Base-by-base conservation (phyloP, 2,113 vertebrate genomes). In the Alosa alosa region DNA sequence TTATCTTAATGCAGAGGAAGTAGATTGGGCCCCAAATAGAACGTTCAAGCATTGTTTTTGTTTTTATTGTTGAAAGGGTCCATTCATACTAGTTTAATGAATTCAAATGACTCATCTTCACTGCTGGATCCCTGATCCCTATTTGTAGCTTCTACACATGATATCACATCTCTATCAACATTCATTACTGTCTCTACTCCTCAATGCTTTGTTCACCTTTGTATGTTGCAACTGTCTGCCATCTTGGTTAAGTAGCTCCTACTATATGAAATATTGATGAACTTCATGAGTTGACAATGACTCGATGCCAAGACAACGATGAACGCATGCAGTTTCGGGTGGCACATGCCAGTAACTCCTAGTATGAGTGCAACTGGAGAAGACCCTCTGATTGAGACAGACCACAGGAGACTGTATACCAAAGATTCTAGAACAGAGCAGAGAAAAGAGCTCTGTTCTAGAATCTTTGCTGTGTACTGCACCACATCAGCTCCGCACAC, bases 251-350 rank as follows among this genome's bases (percentile, higher is more conserved):
- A 11, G n/a, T 68, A 9, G n/a, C 7, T 68, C 9, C 64, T 31
- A 68, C 64, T 8, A 31, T 13, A 68, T 68, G 64, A 68, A 68
- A 68, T 68, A 68, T 68, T 68, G 64, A 68, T 68, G 64, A n/a
- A 10, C 25, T 68, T 7, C 64, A 68, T 68, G 25, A 68, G n/a
- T 68, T 68, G 64, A 68, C 64, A 68, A 25, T 31, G 64, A 68
- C 64, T 25, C 9, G 64, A 31, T 68, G 64, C n/a, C 64, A 10
- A 31, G 64, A 68, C 64, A 68, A 68, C 6, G 64, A 68, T 25
- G 31, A 68, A 68, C 64, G 7, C 8, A 10, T 31, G 64, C 25
- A 3, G 64, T n/a, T 31, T 25, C 64, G 31, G 64, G 64, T 68
- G 64, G n/a, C 64, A 68, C 22, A 3, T 68, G n/a, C 64, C 25